phyloP scores from a whole-genome alignment of 2,888 invertebrate species.

The Diabrotica balteata region DNA sequence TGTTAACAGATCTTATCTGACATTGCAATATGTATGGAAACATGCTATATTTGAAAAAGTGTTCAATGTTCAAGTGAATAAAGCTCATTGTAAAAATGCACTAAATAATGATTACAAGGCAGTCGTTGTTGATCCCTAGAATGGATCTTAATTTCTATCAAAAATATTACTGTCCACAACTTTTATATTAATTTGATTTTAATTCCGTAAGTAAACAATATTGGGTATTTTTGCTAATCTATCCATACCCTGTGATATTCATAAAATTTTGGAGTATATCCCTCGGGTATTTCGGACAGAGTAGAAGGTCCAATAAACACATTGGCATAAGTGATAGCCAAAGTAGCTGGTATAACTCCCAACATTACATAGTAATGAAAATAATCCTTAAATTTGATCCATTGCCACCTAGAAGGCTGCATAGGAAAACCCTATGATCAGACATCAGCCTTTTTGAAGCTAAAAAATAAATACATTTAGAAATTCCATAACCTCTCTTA shows the following conservation, averaged over 20 bases:
- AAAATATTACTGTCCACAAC: no score
- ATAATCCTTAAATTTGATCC: conserved; percentile 86
- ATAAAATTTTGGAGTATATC: conserved; percentile 84
- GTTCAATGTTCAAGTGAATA: no score
- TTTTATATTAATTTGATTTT: neutral
- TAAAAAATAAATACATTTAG: conserved; percentile 28
- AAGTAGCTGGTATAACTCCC: conserved; percentile 74
- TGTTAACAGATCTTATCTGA: no score
- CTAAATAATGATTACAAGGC: no score
- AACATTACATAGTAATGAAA: conserved; percentile 79
- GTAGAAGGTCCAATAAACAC: conserved; percentile 87
- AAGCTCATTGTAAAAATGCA: no score
- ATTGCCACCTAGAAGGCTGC: conserved; percentile 76
- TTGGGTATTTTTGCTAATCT: no score
- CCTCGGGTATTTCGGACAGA: conserved; percentile 81
- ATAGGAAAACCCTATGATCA: conserved; percentile 69
- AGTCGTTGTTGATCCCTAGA: no score
- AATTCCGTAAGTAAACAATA: neutral
- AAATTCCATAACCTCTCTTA: conserved; percentile 17
- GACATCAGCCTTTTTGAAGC: conserved; percentile 62
- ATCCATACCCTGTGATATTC: conserved; percentile 79
- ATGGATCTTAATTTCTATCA: no score
- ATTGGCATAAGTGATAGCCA: conserved; percentile 70
- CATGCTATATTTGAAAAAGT: no score
- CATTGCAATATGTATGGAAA: no score